These are phyloP conservation scores for Sorex fumeus DNA, from an alignment of 2,113 vertebrate genomes.

Conservation along the genomic window DNA sequence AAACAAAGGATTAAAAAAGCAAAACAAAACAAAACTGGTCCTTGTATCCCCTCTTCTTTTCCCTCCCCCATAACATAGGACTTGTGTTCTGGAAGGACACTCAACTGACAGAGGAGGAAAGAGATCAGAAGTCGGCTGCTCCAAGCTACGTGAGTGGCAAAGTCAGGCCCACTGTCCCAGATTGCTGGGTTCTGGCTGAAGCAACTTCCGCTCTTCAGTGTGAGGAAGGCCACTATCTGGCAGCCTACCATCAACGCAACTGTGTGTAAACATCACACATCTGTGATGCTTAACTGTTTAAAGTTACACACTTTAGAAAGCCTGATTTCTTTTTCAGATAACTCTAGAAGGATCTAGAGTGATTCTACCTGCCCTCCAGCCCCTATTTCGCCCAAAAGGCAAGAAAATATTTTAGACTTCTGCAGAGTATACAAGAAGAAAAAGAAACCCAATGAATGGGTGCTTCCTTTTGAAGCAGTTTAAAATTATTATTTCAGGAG, in stretches of 20 bases:
- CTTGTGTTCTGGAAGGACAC: neutral
- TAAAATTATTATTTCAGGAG: slow-evolving; percentile 32
- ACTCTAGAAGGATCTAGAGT: slow-evolving; percentile 7
- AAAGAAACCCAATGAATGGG: neutral
- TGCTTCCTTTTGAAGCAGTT: slow-evolving; percentile 23
- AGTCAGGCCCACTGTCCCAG: neutral
- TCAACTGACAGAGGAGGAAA: neutral
- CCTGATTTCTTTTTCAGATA: neutral
- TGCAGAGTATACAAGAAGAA: neutral
- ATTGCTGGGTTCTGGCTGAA: too few relatives aligned
- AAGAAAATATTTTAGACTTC: slow-evolving; percentile 48
- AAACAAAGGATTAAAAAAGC: too few relatives aligned
- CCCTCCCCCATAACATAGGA: neutral
- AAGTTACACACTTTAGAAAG: neutral
- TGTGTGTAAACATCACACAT: fast-evolving
- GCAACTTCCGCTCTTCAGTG: fast-evolving
- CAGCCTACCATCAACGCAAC: fast-evolving
- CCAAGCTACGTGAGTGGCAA: neutral
- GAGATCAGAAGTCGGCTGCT: neutral
- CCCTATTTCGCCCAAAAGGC: fast-evolving
- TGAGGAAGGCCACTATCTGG: neutral
- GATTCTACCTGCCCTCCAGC: neutral
- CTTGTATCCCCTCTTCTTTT: too few relatives aligned
- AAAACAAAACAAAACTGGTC: neutral
- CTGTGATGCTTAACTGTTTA: neutral